These are phyloP conservation scores for Sialia sialis DNA, from an alignment of 2,113 vertebrate species.

Conservation along the genomic window DNA sequence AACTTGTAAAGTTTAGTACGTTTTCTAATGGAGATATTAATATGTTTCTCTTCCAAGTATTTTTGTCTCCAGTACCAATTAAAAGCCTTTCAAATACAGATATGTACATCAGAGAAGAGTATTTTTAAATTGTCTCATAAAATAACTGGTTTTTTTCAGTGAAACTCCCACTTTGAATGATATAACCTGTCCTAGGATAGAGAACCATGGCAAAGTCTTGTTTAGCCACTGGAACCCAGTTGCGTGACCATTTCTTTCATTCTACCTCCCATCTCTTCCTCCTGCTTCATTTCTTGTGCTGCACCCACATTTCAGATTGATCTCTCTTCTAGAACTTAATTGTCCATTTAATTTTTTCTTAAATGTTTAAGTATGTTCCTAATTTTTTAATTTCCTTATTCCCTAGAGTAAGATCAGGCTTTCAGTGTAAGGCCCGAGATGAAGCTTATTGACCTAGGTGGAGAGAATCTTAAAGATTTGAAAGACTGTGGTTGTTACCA, in stretches of 20 bases:
- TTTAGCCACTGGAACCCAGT: background rate
- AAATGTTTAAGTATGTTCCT: background rate
- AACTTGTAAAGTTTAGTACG: background rate
- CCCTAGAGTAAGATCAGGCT: background rate
- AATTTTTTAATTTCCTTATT: background rate
- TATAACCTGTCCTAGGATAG: background rate
- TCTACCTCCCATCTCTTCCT: background rate
- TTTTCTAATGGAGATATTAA: background rate
- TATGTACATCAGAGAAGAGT: background rate
- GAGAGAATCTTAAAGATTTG: background rate
- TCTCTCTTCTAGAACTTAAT: background rate
- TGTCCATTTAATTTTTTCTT: background rate
- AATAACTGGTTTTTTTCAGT: background rate
- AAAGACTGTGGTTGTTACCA: background rate
- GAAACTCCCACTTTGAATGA: background rate
- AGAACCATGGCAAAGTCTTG: background rate
- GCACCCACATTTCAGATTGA: background rate
- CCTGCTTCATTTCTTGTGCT: background rate
- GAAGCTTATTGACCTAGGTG: background rate
- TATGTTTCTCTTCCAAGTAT: background rate
- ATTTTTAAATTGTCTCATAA: background rate
- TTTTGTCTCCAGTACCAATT: background rate
- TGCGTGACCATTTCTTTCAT: rapidly evolving
- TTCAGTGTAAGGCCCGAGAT: background rate
- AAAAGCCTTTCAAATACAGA: background rate